Conservation (phyloP, 2,113 vertebrate genomes). For the Nematolebias whitei region DNA sequence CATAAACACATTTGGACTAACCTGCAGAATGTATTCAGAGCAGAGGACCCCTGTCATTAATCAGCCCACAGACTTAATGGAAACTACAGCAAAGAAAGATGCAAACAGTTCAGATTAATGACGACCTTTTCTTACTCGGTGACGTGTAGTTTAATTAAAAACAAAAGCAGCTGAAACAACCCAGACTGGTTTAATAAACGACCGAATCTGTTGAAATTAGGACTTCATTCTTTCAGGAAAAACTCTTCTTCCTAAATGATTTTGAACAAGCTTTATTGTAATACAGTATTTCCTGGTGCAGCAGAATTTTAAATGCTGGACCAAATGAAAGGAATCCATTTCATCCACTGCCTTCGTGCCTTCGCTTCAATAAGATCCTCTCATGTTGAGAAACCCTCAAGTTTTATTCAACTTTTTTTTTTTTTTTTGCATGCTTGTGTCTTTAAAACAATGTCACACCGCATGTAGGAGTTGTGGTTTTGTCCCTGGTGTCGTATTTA, state of each 20-base stretch:
- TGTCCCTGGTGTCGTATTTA: no score
- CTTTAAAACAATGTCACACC: no score
- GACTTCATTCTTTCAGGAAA: conserved; percentile 22
- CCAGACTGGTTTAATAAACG: conserved; percentile 49
- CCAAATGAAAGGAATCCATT: no score
- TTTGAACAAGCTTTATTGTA: neutral
- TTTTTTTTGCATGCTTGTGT: no score
- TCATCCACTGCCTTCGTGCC: no score
- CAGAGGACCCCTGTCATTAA: conserved; percentile 8
- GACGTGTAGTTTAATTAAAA: conserved; percentile 64
- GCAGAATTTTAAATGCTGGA: no score
- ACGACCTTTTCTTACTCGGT: conserved; percentile 64
- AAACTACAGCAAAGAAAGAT: conserved; percentile 56
- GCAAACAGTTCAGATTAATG: conserved; percentile 52
- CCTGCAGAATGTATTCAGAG: neutral
- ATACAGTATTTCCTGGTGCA: no score
- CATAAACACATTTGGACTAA: no score
- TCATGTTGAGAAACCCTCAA: no score
- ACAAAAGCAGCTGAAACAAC: conserved; percentile 32
- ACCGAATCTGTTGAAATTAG: conserved; percentile 23
- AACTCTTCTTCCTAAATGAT: conserved; percentile 4
- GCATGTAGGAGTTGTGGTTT: no score
- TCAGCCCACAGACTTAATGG: conserved; percentile 34
- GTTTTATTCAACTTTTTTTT: no score
- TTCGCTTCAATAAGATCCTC: no score